Conservation (phyloP, 2,888 invertebrate genomes). For the Ptychoptera contaminata region DNA sequence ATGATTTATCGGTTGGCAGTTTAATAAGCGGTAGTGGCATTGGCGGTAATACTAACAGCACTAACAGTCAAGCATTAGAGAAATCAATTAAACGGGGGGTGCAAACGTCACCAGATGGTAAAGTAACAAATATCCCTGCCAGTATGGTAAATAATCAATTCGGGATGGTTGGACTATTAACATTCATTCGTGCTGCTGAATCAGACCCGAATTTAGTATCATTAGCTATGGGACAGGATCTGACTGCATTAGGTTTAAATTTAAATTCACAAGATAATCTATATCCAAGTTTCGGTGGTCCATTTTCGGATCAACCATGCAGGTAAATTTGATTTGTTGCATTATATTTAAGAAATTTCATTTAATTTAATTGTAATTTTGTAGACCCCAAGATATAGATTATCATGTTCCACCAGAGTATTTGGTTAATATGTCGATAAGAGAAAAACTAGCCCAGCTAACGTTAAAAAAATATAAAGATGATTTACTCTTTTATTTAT, state of each 20-base stretch:
- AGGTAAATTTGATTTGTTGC: conserved; percentile 27
- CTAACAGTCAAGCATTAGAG: conserved; percentile 24
- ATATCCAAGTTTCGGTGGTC: conserved; percentile 96
- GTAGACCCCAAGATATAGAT: conserved; percentile 94
- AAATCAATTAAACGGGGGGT: conserved; percentile 63
- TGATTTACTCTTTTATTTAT: conserved; percentile 96
- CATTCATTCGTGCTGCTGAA: conserved; percentile 95
- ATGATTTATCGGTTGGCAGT: conserved; percentile 28
- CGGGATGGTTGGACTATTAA: conserved; percentile 95
- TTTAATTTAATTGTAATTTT: conserved; percentile 12
- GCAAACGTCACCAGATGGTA: conserved; percentile 89
- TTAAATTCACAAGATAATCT: conserved; percentile 96
- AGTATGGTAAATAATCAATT: conserved; percentile 99
- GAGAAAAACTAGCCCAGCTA: conserved; percentile 88
- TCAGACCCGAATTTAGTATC: conserved; percentile 93
- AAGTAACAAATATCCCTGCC: conserved; percentile 95
- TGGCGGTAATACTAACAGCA: conserved; percentile 6
- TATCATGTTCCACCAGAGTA: conserved; percentile 98
- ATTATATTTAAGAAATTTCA: background rate
- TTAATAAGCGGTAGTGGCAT: background rate
- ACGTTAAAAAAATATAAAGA: conserved; percentile 96
- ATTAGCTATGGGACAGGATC: conserved; percentile 91
- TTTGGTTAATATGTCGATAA: conserved; percentile 91
- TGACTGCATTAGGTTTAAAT: conserved; percentile 95
- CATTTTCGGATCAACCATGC: conserved; percentile 96